Evolutionary conservation across 2,113 vertebrate genomes (phyloP).

Genomic region (Phycodurus eques): DNA sequence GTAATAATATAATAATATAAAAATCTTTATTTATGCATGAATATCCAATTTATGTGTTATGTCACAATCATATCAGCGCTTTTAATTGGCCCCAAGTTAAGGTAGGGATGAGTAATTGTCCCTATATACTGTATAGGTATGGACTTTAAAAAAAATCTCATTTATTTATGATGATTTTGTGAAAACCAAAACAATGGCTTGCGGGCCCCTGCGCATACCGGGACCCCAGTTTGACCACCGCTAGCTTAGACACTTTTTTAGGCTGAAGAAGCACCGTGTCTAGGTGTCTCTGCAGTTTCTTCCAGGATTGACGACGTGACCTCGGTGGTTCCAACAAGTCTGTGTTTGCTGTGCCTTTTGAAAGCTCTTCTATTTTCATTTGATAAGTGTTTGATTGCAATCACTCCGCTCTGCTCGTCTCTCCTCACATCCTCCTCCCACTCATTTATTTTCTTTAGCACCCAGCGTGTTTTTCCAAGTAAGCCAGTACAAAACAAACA

Average conservation of each 20-base stretch:
- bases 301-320: background rate
- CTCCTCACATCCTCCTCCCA: constrained; percentile 4
- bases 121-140: too few species aligned
- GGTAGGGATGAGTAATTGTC: too few species aligned
- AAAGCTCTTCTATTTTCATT: constrained; percentile 15
- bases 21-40: too few species aligned
- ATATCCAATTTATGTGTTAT: too few species aligned
- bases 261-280: background rate
- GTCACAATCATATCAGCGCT: too few species aligned
- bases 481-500: constrained; percentile 49
- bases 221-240: background rate
- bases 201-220: too few species aligned
- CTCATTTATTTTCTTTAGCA: constrained; percentile 39
- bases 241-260: background rate
- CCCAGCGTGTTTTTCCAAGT: constrained; percentile 48
- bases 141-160: too few species aligned
- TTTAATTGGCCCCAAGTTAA: too few species aligned
- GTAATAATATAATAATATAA: too few species aligned
- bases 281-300: background rate
- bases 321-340: background rate
- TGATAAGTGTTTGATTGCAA: constrained; percentile 13
- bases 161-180: background rate
- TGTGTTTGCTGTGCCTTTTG: background rate
- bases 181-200: background rate
- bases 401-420: constrained; percentile 4